Conservation (phyloP, 2,113 vertebrate species). For the Chauna torquata region DNA sequence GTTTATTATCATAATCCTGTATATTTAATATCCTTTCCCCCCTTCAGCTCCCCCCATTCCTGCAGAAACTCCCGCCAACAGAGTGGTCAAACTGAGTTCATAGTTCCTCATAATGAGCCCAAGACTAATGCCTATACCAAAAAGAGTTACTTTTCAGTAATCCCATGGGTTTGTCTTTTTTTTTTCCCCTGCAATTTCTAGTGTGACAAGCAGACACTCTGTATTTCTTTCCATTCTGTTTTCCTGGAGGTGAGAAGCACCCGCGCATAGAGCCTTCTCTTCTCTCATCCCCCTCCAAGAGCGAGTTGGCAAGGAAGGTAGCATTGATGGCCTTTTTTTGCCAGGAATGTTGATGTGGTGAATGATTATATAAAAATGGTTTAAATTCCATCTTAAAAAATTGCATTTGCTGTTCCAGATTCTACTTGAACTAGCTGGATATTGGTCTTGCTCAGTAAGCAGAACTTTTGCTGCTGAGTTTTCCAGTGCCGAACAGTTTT, state of each 20-base stretch:
- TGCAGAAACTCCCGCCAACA: constrained; percentile 28
- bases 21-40: constrained; percentile 43
- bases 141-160: constrained; percentile 14
- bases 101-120: not conserved
- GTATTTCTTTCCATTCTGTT: not conserved
- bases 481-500: not conserved
- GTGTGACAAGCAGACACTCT: not conserved
- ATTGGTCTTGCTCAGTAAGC: accelerated
- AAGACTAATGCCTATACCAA: constrained; percentile 28
- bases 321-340: not conserved
- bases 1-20: constrained; percentile 51
- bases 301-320: accelerated
- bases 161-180: not conserved
- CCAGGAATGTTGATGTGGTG: not conserved
- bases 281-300: not conserved
- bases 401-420: not conserved
- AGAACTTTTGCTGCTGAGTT: not conserved
- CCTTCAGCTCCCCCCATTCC: not conserved
- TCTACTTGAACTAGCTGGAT: not conserved
- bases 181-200: not conserved
- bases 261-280: not conserved
- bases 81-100: constrained; percentile 58
- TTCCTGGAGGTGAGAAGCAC: constrained; percentile 1
- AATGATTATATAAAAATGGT: not conserved
- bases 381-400: not conserved